Percentiles rank a stretch among this genome's conserved stretches.
These are phyloP conservation scores for Oscheius sp. DNA, from an alignment of 2,888 invertebrate genomes.

Conservation along the genomic window DNA sequence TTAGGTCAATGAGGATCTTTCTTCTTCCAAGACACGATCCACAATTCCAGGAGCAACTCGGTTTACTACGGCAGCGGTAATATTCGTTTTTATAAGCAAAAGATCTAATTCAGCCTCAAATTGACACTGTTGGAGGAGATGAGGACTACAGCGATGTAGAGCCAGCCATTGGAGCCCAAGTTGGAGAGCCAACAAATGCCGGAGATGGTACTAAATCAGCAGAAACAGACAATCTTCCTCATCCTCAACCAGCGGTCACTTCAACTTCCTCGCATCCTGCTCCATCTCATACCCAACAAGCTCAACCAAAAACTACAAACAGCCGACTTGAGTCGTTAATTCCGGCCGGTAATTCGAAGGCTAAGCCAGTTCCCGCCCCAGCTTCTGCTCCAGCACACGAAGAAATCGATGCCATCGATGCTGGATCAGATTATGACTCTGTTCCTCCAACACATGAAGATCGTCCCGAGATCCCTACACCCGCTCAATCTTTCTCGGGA, in stretches of 20 bases:
- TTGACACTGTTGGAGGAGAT: slow-evolving; percentile 12
- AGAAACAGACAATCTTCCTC: not conserved
- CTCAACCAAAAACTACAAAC: not conserved
- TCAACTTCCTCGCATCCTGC: not conserved
- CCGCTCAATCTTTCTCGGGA: slow-evolving; percentile 2
- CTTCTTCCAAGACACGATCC: slow-evolving; percentile 12
- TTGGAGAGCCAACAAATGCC: not conserved
- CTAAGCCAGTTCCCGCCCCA: not conserved
- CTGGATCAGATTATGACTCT: slow-evolving; percentile 13
- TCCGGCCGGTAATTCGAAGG: not conserved
- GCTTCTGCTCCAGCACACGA: not conserved
- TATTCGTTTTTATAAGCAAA: too few species aligned
- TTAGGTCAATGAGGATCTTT: slow-evolving; percentile 8
- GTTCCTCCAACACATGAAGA: slow-evolving; percentile 3
- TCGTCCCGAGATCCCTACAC: slow-evolving; percentile 3
- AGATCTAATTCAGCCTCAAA: not conserved
- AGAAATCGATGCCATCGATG: slow-evolving; percentile 1
- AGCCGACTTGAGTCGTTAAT: slow-evolving; percentile 5
- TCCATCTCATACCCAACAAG: not conserved
- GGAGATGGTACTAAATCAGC: not conserved
- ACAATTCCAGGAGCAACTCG: slow-evolving; percentile 19
- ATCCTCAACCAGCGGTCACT: not conserved
- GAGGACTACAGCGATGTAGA: slow-evolving; percentile 12
- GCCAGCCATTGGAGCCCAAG: not conserved
- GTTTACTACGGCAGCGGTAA: slow-evolving; percentile 16